Evolutionary conservation across 2,797 vertebrate genomes (phyloP).

Genomic region (Molothrus ater): DNA sequence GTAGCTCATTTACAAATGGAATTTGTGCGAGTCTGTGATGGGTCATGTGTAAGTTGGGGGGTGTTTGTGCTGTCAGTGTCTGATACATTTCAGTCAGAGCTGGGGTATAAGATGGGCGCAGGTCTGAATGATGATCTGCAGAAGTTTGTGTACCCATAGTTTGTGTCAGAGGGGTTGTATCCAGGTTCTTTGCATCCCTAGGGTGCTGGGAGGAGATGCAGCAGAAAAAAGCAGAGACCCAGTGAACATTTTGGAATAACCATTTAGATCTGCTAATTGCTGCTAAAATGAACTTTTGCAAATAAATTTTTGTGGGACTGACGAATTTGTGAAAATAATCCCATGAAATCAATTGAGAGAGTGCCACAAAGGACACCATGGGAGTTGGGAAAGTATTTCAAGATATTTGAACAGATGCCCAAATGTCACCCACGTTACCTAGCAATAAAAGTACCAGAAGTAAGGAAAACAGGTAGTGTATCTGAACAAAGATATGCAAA

Average conservation of each 20-base stretch:
- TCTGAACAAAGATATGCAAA: constrained; percentile 3
- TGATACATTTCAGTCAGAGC: background rate
- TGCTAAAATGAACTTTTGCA: constrained; percentile 16
- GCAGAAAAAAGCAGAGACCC: background rate
- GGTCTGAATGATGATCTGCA: background rate
- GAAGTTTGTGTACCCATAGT: background rate
- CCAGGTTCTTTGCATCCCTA: background rate
- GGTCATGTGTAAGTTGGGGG: background rate
- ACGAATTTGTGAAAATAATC: constrained; percentile 36
- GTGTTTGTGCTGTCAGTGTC: background rate
- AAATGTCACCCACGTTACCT: constrained; percentile 3
- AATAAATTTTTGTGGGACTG: constrained; percentile 12
- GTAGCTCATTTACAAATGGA: background rate
- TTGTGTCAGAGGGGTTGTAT: background rate
- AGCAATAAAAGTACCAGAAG: constrained; percentile 3
- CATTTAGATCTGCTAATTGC: background rate
- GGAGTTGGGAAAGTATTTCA: background rate
- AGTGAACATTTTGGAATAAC: background rate
- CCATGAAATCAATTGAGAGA: constrained; percentile 31
- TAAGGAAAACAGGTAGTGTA: background rate
- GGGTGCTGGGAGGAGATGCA: background rate
- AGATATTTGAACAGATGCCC: constrained; percentile 29
- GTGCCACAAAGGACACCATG: background rate
- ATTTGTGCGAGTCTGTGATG: background rate
- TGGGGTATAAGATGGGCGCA: background rate